Percentiles rank a stretch among this genome's conserved stretches.
phyloP scores from a whole-genome alignment of 2,113 vertebrate species.

The Zosterops lateralis region DNA sequence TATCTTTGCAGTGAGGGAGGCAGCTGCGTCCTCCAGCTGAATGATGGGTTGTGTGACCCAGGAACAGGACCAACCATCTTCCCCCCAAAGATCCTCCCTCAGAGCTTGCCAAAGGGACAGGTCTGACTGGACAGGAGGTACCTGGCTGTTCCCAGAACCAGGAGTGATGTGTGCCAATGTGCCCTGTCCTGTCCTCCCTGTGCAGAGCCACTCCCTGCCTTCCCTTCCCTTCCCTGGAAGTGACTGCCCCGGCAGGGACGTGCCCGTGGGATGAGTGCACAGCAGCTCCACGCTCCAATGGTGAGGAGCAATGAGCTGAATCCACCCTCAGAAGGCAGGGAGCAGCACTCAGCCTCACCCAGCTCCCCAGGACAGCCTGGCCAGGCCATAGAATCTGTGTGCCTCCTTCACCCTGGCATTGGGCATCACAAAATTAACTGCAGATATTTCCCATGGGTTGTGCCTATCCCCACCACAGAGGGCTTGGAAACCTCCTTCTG shows the following conservation, averaged over 20 bases:
- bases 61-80: not conserved
- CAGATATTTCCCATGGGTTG: not conserved
- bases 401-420: not conserved
- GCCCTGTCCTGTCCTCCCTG: not conserved
- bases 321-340: not conserved
- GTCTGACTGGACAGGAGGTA: not conserved
- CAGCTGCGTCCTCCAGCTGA: not conserved
- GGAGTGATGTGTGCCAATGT: not conserved
- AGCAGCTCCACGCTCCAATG: fast-evolving
- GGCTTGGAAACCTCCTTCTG: not conserved
- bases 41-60: not conserved
- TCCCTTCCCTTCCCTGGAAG: not conserved
- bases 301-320: not conserved
- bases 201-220: not conserved
- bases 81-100: not conserved
- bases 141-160: not conserved
- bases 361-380: not conserved
- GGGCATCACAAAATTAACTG: not conserved
- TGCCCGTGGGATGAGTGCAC: not conserved
- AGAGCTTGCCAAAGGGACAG: not conserved
- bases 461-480: not conserved
- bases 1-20: not conserved
- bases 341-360: not conserved
- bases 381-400: not conserved
- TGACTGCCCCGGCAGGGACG: fast-evolving